Conservation (phyloP, 2,888 invertebrate species). For the Sicus ferrugineus region DNA sequence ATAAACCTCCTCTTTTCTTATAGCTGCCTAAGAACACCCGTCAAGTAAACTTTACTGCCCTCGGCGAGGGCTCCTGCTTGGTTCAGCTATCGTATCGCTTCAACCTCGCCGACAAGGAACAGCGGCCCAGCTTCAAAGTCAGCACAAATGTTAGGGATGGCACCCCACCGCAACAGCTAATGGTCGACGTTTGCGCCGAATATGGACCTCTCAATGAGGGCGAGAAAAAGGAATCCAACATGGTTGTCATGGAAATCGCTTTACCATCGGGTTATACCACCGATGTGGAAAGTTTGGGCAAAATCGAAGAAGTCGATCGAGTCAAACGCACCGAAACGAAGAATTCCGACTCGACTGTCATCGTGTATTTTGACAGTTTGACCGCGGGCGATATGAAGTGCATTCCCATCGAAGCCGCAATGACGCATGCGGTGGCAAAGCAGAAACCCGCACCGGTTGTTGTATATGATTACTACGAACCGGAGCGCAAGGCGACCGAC, state of each 20-base stretch:
- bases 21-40: conserved; percentile 65
- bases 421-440: conserved; percentile 83
- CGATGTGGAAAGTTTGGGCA: conserved; percentile 77
- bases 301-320: conserved; percentile 66
- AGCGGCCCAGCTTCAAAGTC: conserved; percentile 85
- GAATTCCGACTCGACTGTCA: conserved; percentile 70
- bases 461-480: conserved; percentile 91
- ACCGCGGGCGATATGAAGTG: conserved; percentile 72
- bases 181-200: conserved; percentile 83
- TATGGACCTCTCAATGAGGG: conserved; percentile 59
- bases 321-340: conserved; percentile 72
- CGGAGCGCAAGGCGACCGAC: conserved; percentile 64
- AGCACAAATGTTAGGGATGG: conserved; percentile 86
- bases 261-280: conserved; percentile 92
- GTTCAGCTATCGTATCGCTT: conserved; percentile 82
- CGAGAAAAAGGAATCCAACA: conserved; percentile 73
- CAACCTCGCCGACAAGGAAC: conserved; percentile 85
- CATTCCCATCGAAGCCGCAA: conserved; percentile 82
- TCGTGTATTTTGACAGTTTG: conserved; percentile 78
- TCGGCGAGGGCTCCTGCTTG: conserved; percentile 81
- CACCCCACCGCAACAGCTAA: conserved; percentile 79
- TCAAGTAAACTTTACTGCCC: conserved; percentile 76
- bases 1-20: background rate
- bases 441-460: conserved; percentile 87
- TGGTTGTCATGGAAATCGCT: conserved; percentile 89